Evolutionary conservation across 2,113 vertebrate genomes (phyloP).

Genomic region (Guaruba guarouba): DNA sequence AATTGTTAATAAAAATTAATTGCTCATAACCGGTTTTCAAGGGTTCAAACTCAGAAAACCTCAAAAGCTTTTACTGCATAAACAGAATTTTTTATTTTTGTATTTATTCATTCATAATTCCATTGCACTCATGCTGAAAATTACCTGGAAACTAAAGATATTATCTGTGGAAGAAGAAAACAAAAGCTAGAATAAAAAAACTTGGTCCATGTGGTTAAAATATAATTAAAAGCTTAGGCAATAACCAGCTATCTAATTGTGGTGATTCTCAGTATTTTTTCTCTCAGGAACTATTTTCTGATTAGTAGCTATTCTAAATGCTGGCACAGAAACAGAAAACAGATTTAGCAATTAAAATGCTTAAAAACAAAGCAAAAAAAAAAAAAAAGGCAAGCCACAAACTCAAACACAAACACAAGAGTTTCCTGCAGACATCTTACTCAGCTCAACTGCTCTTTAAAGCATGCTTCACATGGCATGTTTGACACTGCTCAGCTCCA

Average conservation of each 20-base stretch:
- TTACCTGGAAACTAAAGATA: background rate
- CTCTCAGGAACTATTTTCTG: conserved; percentile 33
- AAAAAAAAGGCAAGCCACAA: background rate
- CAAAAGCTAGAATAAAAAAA: background rate
- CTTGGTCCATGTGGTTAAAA: background rate
- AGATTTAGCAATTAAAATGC: conserved; percentile 23
- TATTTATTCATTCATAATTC: background rate
- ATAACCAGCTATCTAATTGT: background rate
- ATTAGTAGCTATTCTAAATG: background rate
- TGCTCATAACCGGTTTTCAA: background rate
- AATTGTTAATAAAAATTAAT: background rate
- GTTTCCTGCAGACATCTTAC: background rate
- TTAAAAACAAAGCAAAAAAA: background rate
- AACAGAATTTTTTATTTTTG: background rate
- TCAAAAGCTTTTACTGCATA: background rate
- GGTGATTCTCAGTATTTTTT: background rate
- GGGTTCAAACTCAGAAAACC: background rate
- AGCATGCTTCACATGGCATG: fast-evolving
- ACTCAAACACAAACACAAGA: background rate
- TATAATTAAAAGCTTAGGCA: conserved; percentile 30
- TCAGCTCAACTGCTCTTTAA: background rate
- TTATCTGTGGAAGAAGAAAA: background rate
- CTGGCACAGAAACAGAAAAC: conserved; percentile 17
- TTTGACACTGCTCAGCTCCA: background rate
- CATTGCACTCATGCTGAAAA: background rate